Conservation (phyloP, 2,888 invertebrate species). For the Pharmacophagus antenor region DNA sequence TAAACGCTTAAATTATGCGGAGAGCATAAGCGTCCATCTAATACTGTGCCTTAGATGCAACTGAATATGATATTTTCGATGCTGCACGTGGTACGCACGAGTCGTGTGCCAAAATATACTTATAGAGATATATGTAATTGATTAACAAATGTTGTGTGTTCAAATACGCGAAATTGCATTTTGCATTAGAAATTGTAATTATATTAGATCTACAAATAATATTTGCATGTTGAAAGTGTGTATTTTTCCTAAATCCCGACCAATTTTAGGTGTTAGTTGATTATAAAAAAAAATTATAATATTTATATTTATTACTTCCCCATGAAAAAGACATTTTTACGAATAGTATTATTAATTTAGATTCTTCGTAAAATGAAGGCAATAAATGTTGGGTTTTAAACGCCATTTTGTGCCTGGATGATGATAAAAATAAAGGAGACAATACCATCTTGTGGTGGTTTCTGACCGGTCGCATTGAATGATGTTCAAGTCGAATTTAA, state of each 20-base stretch:
- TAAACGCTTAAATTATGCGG: constrained; percentile 8
- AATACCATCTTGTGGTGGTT: constrained; percentile 61
- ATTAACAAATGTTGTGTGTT: constrained; percentile 18
- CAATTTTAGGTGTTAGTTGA: constrained; percentile 73
- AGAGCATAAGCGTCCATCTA: constrained; percentile 47
- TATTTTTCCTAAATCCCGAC: constrained; percentile 74
- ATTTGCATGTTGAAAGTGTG: constrained; percentile 55
- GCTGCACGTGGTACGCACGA: constrained; percentile 46
- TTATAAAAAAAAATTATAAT: constrained; percentile 47
- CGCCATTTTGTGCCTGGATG: constrained; percentile 73
- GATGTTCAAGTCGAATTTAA: too few relatives aligned
- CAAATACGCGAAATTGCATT: constrained; percentile 26
- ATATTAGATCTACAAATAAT: constrained; percentile 33
- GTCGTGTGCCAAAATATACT: constrained; percentile 56
- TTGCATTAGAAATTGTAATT: constrained; percentile 32
- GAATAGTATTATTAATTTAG: constrained; percentile 81
- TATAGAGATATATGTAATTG: constrained; percentile 22
- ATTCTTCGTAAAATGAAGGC: constrained; percentile 72
- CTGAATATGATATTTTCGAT: constrained; percentile 42
- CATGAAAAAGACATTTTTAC: constrained; percentile 79
- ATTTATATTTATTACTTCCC: constrained; percentile 77
- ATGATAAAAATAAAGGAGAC: constrained; percentile 61
- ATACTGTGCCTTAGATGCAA: constrained; percentile 72
- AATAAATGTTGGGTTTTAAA: constrained; percentile 74
- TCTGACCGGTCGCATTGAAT: constrained; percentile 43